A percentile compares a stretch with the other conserved stretches of the same genome.
Evolutionary conservation across 2,113 vertebrate genomes (phyloP).

Genomic region (Eurypyga helias): DNA sequence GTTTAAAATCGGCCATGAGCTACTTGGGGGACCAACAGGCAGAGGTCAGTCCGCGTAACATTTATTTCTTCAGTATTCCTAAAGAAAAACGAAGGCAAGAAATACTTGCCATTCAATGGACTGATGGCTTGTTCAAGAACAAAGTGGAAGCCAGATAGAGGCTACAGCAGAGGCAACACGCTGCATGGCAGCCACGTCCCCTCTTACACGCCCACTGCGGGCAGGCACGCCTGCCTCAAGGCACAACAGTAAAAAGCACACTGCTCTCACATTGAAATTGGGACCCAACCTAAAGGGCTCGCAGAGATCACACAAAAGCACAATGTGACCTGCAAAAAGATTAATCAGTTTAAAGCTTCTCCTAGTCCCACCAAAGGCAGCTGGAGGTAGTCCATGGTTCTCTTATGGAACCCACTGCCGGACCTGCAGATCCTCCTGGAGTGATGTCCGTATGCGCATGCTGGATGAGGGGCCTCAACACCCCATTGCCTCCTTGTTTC

Average conservation of each 20-base stretch:
- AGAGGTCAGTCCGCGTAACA: background rate
- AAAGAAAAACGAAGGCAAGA: background rate
- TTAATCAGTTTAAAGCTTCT: background rate
- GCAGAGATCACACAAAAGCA: background rate
- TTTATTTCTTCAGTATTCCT: background rate
- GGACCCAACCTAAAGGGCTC: background rate
- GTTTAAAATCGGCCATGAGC: background rate
- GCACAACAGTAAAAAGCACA: background rate
- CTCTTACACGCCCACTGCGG: background rate
- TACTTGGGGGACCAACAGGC: background rate
- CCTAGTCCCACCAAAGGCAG: background rate
- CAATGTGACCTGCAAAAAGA: background rate
- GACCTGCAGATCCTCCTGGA: background rate
- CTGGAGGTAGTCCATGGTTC: background rate
- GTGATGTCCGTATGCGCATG: fast-evolving
- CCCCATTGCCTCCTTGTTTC: background rate
- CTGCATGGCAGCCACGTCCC: background rate
- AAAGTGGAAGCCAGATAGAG: background rate
- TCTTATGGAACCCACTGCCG: background rate
- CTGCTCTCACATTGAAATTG: fast-evolving
- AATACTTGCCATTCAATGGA: background rate
- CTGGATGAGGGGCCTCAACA: background rate
- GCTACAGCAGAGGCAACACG: background rate
- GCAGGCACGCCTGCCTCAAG: background rate
- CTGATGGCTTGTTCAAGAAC: background rate